Base-by-base conservation (phyloP, 2,888 invertebrate genomes). In the Metopia argyrocephala region DNA sequence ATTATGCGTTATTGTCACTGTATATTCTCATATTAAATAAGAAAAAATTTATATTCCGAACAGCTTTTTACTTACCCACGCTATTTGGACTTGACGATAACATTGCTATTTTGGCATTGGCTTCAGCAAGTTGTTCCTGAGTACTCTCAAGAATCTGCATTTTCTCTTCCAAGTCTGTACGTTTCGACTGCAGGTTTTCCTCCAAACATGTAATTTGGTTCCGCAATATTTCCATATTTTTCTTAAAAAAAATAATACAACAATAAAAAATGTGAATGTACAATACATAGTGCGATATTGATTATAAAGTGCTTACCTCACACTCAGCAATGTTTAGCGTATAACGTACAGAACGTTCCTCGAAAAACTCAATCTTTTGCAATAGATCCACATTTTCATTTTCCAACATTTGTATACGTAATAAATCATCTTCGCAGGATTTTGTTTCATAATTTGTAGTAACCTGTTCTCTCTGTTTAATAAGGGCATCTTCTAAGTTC, bases 141-240 rank as follows among this genome's bases (percentile, higher is more conserved):
- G 88, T 85, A 70, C 88, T 87, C 76, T 91, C 90, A 15, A 90
- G 79, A 28, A 88, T 79, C 57, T 87, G 85, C 0, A 86, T 57
- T 62, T 88, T 89, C 75, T 91, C 91, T 23, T 90, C 88, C 3
- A 91, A 76, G 66, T 91, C 90, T 7, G 85, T 85, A 1, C 88
- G 88, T 61, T 91, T 91, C 4, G 86, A 86, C 15, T 85, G 85
- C 5, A 91, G 82, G 82, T 90, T 91, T 80, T 90, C 89, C 69
- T 90, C 86, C 38, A 89, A 59, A 64, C 90, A 91, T 52, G 85
- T 83, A 0, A 90, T 84, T 83, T 88, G 87, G 76, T 91, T 91
- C 7, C 85, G 87, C 0, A 90, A 78, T 45, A 89, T 86, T 71
- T 89, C 90, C 18, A 90, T 86, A 25, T 86, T 86, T 84, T 86